phyloP scores from a whole-genome alignment of 92 coral and sea anemone species.

The Phymanthus crucifer region DNA sequence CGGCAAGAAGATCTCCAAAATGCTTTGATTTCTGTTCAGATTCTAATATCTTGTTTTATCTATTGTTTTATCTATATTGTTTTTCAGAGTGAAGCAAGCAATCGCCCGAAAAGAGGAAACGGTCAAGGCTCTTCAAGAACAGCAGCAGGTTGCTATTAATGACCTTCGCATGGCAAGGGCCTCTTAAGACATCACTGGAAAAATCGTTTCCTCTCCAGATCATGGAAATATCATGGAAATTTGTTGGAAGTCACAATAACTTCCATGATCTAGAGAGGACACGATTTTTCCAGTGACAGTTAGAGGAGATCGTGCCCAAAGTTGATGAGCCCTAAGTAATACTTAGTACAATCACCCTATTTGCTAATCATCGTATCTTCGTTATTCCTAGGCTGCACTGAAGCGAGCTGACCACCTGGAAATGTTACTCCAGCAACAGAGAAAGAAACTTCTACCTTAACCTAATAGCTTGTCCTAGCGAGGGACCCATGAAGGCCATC shows the following conservation, averaged over 20 bases:
- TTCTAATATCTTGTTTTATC: not conserved
- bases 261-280: too few species aligned
- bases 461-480: too few species aligned
- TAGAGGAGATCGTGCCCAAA: too few species aligned
- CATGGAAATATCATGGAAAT: too few species aligned
- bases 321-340: not conserved
- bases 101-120: constrained; percentile 96
- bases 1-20: too few species aligned
- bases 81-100: constrained; percentile 88
- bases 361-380: not conserved
- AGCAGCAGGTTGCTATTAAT: constrained; percentile 74
- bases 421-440: constrained; percentile 89
- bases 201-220: too few species aligned
- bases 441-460: constrained; percentile 82
- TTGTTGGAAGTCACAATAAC: too few species aligned
- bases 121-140: constrained; percentile 85
- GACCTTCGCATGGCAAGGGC: not conserved
- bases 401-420: constrained; percentile 96
- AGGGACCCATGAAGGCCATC: too few species aligned
- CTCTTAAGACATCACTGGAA: not conserved
- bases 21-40: not conserved
- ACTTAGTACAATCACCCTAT: not conserved
- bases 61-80: too few species aligned
- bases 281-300: too few species aligned
- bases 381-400: constrained; percentile 78